Evolutionary conservation across 2,113 vertebrate species (phyloP).

Genomic region (Bos javanicus): DNA sequence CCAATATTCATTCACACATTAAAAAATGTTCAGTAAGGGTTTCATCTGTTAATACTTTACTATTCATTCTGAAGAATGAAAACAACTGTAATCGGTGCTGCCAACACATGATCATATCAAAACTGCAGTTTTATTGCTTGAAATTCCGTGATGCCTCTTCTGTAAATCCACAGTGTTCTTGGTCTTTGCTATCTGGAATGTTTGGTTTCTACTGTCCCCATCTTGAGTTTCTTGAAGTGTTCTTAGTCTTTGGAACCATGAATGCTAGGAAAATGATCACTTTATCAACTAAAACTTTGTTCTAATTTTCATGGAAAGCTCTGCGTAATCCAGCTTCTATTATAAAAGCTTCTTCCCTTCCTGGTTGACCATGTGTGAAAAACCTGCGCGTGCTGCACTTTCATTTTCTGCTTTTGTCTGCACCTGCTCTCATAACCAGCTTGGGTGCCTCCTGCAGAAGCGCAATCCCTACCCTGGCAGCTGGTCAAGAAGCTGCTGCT

Average conservation of each 20-base stretch:
- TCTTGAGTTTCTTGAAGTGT: not conserved
- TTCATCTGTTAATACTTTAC: not conserved
- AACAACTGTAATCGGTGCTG: not conserved
- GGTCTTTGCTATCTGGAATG: not conserved
- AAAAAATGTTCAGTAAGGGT: not conserved
- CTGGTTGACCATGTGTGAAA: not conserved
- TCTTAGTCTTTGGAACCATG: not conserved
- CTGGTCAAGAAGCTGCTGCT: not conserved
- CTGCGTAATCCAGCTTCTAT: not conserved
- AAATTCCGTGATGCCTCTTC: not conserved
- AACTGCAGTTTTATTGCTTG: not conserved
- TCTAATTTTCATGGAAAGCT: not conserved
- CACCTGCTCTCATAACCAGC: not conserved
- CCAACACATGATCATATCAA: not conserved
- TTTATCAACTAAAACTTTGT: not conserved
- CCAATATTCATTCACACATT: not conserved
- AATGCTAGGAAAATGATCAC: not conserved
- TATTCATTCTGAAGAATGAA: not conserved
- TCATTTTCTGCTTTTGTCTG: not conserved
- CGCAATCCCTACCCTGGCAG: no score
- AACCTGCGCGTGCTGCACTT: rapidly evolving
- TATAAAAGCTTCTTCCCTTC: not conserved
- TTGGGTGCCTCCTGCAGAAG: not conserved
- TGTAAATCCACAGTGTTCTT: not conserved
- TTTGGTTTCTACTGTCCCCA: not conserved